Evolutionary conservation across 2,888 invertebrate species (phyloP).

Genomic region (Acronicta leporina): DNA sequence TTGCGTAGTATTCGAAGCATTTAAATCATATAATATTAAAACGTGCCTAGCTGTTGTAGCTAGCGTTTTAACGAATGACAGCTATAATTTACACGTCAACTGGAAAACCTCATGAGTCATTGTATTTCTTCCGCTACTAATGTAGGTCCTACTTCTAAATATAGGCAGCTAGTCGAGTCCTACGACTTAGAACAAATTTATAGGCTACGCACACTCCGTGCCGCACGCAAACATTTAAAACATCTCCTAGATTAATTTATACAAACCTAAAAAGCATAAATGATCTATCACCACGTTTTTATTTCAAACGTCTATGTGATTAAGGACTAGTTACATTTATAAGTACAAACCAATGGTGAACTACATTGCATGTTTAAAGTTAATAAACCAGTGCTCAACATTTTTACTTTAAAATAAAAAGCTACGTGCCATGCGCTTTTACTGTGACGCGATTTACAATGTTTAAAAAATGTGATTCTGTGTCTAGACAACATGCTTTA

Average conservation of each 20-base stretch:
- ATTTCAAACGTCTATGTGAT: slow-evolving; percentile 5
- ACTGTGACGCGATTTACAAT: too few relatives aligned
- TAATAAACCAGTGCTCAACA: too few relatives aligned
- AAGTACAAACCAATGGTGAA: too few relatives aligned
- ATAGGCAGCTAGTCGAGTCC: slow-evolving; percentile 6
- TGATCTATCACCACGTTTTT: too few relatives aligned
- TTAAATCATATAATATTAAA: not conserved
- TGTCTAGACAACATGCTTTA: too few relatives aligned
- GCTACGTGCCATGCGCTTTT: too few relatives aligned
- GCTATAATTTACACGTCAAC: slow-evolving; percentile 11
- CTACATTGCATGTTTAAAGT: too few relatives aligned
- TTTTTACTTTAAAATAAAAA: too few relatives aligned
- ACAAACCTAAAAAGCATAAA: slow-evolving; percentile 8
- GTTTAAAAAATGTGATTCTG: too few relatives aligned
- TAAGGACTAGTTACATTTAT: too few relatives aligned
- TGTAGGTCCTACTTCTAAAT: slow-evolving; percentile 1
- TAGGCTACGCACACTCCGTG: slow-evolving; percentile 35
- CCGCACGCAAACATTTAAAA: slow-evolving; percentile 35
- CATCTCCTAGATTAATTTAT: slow-evolving; percentile 8
- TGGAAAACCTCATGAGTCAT: slow-evolving; percentile 29
- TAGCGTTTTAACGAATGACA: slow-evolving; percentile 12
- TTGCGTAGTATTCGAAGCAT: too few relatives aligned
- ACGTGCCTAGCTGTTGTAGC: not conserved
- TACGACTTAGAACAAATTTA: not conserved
- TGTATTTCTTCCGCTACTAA: not conserved